Percentiles rank a stretch among this genome's conserved stretches.
phyloP scores from a whole-genome alignment of 2,888 invertebrate genomes.

The Steinernema scapterisci region DNA sequence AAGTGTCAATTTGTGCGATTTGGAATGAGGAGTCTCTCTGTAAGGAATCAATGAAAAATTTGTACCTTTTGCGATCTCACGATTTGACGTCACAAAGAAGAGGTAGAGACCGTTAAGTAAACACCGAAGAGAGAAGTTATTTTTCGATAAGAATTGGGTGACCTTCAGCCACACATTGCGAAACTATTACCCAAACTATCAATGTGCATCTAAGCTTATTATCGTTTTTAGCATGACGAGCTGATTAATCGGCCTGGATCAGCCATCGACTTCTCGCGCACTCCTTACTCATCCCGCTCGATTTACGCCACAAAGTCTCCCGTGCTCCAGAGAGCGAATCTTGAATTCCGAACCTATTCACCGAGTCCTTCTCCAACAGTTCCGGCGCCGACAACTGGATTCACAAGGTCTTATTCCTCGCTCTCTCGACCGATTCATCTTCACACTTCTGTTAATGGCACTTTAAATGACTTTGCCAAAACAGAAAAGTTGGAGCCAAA shows the following conservation, averaged over 20 bases:
- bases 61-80: too few relatives aligned
- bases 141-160: too few relatives aligned
- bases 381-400: not conserved
- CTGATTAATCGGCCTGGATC: not conserved
- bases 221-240: not conserved
- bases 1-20: not conserved
- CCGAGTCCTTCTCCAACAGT: not conserved
- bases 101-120: too few relatives aligned
- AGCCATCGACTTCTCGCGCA: slow-evolving; percentile 20
- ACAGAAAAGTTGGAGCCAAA: not conserved
- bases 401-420: not conserved
- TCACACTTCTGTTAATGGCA: not conserved
- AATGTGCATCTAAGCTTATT: too few relatives aligned
- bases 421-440: not conserved
- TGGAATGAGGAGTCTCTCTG: not conserved
- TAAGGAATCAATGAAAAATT: too few relatives aligned
- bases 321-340: slow-evolving; percentile 7
- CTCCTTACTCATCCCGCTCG: slow-evolving; percentile 9
- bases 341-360: slow-evolving; percentile 3
- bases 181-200: too few relatives aligned
- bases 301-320: slow-evolving; percentile 21
- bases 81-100: too few relatives aligned
- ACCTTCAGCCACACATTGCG: too few relatives aligned
- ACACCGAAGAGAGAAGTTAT: too few relatives aligned
- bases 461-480: not conserved